Conservation (phyloP, 2,797 vertebrate species). For the Pseudomugil gertrudae region DNA sequence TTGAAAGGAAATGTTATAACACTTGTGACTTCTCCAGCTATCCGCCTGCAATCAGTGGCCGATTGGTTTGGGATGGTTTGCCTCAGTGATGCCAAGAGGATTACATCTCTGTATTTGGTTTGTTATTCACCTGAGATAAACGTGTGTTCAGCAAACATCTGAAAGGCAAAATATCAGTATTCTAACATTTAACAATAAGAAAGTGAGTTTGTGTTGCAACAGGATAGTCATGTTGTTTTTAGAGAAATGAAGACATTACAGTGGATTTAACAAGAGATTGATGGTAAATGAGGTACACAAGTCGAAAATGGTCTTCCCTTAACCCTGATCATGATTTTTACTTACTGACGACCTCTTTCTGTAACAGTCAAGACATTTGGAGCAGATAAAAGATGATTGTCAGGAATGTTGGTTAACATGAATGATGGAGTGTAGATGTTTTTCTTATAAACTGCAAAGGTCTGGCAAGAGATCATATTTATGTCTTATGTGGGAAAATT, state of each 20-base stretch:
- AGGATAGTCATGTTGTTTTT: background rate
- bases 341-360: background rate
- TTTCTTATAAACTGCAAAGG: background rate
- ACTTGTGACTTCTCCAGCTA: background rate
- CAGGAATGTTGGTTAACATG: background rate
- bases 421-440: background rate
- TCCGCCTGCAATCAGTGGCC: conserved; percentile 1
- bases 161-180: background rate
- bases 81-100: background rate
- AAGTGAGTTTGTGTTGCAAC: background rate
- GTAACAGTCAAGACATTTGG: background rate
- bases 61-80: background rate
- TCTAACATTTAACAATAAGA: background rate
- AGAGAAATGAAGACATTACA: no score
- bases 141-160: background rate
- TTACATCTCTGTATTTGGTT: background rate
- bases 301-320: background rate
- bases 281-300: background rate
- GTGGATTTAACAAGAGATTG: background rate
- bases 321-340: background rate
- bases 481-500: background rate
- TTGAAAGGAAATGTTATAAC: background rate
- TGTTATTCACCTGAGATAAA: background rate
- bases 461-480: background rate
- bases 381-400: background rate